Evolutionary conservation across 2,888 invertebrate species (phyloP).

Genomic region (Crepidodera aurea): DNA sequence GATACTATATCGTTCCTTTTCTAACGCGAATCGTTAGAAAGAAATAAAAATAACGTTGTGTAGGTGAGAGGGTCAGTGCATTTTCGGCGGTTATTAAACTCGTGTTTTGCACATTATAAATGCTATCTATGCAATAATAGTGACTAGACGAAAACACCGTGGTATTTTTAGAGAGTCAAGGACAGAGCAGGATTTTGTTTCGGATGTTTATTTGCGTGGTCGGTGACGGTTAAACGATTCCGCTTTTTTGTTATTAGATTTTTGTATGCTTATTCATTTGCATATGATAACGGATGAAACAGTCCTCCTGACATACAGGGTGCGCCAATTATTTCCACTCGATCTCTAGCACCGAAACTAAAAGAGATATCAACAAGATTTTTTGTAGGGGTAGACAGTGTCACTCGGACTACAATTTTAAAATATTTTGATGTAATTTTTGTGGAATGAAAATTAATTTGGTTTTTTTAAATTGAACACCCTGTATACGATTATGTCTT

Average conservation of each 20-base stretch:
- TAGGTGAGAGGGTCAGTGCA: conserved; percentile 48
- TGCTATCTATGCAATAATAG: conserved; percentile 61
- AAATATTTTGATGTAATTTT: too few species aligned
- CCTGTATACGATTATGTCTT: too few species aligned
- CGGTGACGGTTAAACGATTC: conserved; percentile 8
- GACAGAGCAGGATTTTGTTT: conserved; percentile 39
- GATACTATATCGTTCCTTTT: conserved; percentile 23
- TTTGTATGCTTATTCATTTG: not conserved
- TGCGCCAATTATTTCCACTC: too few species aligned
- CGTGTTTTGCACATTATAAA: conserved; percentile 56
- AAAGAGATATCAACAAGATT: too few species aligned
- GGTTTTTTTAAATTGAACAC: too few species aligned
- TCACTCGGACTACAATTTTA: too few species aligned
- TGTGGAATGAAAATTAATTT: too few species aligned
- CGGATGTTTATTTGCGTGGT: conserved; percentile 29
- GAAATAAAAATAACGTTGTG: conserved; percentile 5
- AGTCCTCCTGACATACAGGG: too few species aligned
- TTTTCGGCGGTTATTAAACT: conserved; percentile 59
- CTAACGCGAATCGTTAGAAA: conserved; percentile 24
- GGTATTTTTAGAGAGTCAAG: conserved; percentile 53
- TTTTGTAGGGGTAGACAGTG: too few species aligned
- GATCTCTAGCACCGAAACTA: too few species aligned
- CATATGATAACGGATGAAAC: not conserved
- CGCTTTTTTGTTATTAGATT: conserved; percentile 19
- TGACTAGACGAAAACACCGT: conserved; percentile 59